These are phyloP conservation scores for Sicus ferrugineus DNA, from an alignment of 2,888 invertebrate genomes.

Conservation along the genomic window DNA sequence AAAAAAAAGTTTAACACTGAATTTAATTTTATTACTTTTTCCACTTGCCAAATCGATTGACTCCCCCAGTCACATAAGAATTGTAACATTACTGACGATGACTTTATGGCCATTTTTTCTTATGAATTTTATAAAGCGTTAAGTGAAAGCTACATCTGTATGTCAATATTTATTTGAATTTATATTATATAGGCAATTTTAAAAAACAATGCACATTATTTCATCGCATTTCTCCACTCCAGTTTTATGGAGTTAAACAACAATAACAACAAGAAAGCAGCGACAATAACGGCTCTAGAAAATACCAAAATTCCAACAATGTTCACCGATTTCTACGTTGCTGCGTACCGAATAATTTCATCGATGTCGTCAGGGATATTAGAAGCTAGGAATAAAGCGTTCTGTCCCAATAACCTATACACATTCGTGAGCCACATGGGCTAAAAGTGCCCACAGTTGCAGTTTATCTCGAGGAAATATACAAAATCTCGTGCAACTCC, in stretches of 20 bases:
- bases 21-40: conserved; percentile 14
- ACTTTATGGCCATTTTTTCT: not conserved
- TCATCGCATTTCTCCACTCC: conserved; percentile 11
- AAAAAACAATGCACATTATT: conserved; percentile 8
- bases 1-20: not conserved
- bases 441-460: no score
- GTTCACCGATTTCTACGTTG: no score
- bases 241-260: conserved; percentile 7
- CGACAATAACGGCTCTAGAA: no score
- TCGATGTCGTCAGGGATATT: no score
- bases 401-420: no score
- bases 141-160: not conserved
- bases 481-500: no score
- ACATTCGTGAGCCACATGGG: no score
- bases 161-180: not conserved
- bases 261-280: no score
- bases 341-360: no score
- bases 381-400: no score
- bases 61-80: conserved; percentile 17
- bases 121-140: conserved; percentile 3
- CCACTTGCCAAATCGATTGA: conserved; percentile 14
- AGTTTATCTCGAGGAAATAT: no score
- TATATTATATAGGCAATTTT: not conserved
- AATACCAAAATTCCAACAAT: no score
- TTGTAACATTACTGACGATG: conserved; percentile 9